A percentile compares a stretch with the other conserved stretches of the same genome.
These are phyloP conservation scores for Drosophila testacea DNA, from an alignment of 2,888 invertebrate species.

Conservation along the genomic window DNA sequence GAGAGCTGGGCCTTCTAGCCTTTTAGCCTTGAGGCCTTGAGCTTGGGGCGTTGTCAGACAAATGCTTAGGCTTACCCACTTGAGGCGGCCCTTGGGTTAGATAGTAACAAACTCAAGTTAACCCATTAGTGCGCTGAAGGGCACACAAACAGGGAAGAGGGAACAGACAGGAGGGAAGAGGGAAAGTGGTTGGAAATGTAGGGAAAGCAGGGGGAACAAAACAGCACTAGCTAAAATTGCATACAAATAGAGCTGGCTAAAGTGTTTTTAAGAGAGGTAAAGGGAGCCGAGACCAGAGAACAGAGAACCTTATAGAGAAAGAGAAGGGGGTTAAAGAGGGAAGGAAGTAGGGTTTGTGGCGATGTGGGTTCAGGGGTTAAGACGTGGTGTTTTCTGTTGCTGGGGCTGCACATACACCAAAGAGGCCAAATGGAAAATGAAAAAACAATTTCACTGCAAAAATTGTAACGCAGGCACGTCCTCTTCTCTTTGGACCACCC, in stretches of 20 bases:
- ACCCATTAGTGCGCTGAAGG: conserved; percentile 67
- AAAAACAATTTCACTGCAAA: conserved; percentile 73
- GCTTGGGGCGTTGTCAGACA: conserved; percentile 55
- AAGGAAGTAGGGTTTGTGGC: too few species aligned
- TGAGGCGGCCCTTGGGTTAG: conserved; percentile 61
- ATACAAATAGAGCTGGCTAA: conserved; percentile 34
- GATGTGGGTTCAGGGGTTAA: conserved; percentile 18
- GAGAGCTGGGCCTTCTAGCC: conserved; percentile 37
- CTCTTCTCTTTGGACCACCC: neutral
- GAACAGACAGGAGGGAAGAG: too few species aligned
- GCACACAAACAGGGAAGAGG: neutral
- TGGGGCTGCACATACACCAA: conserved; percentile 33
- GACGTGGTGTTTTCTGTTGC: conserved; percentile 18
- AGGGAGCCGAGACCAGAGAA: too few species aligned
- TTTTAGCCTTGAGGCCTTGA: conserved; percentile 41
- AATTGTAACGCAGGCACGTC: conserved; percentile 70
- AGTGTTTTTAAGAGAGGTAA: conserved; percentile 4
- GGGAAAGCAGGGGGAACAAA: neutral
- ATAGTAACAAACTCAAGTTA: conserved; percentile 80
- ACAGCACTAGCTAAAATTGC: conserved; percentile 47
- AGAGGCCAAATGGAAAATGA: conserved; percentile 54
- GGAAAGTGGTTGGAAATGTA: neutral
- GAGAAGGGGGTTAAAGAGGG: neutral
- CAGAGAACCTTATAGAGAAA: too few species aligned
- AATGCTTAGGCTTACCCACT: conserved; percentile 78